These are phyloP conservation scores for Micromesistius poutassou DNA, from an alignment of 2,797 vertebrate species.

Conservation along the genomic window DNA sequence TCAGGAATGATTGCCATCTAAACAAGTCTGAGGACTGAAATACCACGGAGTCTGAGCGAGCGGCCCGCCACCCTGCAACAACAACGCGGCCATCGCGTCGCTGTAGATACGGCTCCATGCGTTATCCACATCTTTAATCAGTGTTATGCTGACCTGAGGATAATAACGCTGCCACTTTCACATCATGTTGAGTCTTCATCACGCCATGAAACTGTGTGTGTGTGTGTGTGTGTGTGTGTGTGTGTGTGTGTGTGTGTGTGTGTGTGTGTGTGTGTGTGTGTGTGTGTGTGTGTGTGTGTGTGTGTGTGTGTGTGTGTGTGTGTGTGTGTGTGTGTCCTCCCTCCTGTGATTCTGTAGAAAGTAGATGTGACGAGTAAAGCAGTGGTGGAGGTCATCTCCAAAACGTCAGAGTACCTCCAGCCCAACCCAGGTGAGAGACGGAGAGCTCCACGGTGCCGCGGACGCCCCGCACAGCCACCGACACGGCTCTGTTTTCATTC, in stretches of 20 bases:
- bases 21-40: not conserved
- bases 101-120: not conserved
- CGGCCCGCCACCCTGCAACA: not conserved
- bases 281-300: constrained; percentile 3
- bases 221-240: too few species aligned
- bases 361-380: constrained; percentile 98
- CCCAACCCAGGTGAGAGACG: constrained; percentile 89
- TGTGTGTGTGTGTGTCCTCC: constrained; percentile 3
- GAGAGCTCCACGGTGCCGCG: not conserved
- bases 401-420: constrained; percentile 96
- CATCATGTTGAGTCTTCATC: too few species aligned
- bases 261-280: constrained; percentile 3
- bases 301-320: constrained; percentile 2
- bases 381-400: constrained; percentile 89
- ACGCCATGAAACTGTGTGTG: too few species aligned
- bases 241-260: constrained; percentile 3
- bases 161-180: not conserved
- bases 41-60: not conserved
- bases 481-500: not conserved
- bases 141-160: too few species aligned
- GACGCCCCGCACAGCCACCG: not conserved
- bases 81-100: not conserved
- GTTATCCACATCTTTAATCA: not conserved
- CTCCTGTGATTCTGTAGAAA: constrained; percentile 77
- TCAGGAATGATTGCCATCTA: not conserved